Conservation (phyloP, 2,113 vertebrate species). For the Hippopotamus amphibius region DNA sequence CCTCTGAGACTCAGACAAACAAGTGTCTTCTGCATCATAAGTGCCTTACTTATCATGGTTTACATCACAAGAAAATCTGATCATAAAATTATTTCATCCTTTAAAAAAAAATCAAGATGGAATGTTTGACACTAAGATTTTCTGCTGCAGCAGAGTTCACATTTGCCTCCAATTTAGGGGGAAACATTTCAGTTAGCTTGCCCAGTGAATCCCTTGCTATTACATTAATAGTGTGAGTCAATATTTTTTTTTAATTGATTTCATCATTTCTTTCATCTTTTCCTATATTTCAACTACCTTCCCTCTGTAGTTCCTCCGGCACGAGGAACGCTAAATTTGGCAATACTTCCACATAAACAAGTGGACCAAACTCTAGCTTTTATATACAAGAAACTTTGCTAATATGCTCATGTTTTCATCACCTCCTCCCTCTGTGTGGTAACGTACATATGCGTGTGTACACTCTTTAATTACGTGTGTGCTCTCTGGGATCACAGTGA, state of each 20-base stretch:
- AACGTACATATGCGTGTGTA: fast-evolving
- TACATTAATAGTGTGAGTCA: not conserved
- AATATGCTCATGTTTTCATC: not conserved
- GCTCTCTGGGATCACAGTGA: not conserved
- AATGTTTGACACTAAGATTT: not conserved
- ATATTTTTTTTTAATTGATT: not conserved
- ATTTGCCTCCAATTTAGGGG: not conserved
- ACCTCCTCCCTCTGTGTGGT: not conserved
- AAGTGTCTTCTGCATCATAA: not conserved
- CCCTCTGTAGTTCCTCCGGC: not conserved
- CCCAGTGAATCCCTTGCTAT: not conserved
- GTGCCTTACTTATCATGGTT: not conserved
- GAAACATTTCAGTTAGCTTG: not conserved
- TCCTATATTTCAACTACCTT: not conserved
- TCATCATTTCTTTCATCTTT: constrained; percentile 24
- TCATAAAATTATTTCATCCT: constrained; percentile 20
- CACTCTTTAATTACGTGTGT: not conserved
- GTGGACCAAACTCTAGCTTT: not conserved
- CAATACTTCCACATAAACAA: not conserved
- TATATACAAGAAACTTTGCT: constrained; percentile 2
- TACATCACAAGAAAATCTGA: not conserved
- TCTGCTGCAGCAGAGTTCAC: not conserved
- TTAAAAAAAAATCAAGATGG: not conserved
- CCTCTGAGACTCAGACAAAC: not conserved
- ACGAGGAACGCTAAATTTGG: not conserved